Conservation (phyloP, 2,888 invertebrate genomes). For the Acrocyrtus sp. region DNA sequence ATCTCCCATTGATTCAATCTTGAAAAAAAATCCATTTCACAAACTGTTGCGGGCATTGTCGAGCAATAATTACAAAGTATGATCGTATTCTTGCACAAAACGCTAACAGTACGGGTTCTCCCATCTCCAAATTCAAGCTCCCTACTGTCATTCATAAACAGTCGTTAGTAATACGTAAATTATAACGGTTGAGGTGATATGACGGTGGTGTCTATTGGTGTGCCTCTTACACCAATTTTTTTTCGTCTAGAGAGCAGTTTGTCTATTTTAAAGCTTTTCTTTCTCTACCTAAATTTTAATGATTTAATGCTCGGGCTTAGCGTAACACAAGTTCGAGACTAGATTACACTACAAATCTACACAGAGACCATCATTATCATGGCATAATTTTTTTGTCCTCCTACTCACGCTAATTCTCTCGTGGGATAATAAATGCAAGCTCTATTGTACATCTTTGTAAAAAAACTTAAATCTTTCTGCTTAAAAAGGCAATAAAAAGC, state of each 20-base stretch:
- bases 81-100: no score
- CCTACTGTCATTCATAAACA: no score
- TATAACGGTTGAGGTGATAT: constrained; percentile 22
- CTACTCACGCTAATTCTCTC: background rate
- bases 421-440: constrained; percentile 18
- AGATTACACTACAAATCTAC: constrained; percentile 7
- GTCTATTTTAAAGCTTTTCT: background rate
- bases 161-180: constrained; percentile 1
- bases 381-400: constrained; percentile 1
- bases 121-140: no score
- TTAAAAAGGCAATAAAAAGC: constrained; percentile 10
- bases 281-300: constrained; percentile 3
- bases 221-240: background rate
- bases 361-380: background rate
- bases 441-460: background rate
- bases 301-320: no score
- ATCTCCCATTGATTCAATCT: no score
- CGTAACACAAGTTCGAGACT: background rate
- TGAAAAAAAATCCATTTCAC: no score
- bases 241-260: constrained; percentile 13
- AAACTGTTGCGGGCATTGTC: no score
- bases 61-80: no score
- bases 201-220: background rate
- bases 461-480: background rate
- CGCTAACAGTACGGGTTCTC: no score